Conservation (phyloP, 2,797 vertebrate species). For the Luscinia megarhynchos region DNA sequence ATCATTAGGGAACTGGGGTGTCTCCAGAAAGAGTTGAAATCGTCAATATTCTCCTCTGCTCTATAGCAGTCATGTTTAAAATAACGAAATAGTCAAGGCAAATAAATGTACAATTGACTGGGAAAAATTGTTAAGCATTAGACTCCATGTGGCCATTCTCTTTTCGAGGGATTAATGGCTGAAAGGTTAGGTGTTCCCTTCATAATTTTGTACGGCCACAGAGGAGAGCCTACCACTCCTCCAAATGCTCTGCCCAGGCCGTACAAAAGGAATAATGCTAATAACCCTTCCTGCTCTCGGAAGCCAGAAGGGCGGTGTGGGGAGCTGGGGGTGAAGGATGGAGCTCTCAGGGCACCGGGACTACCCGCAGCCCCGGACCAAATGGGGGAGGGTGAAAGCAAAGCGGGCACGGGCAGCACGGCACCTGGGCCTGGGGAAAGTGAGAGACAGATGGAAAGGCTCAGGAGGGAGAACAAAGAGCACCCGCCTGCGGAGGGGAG, state of each 20-base stretch:
- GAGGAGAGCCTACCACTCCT: neutral
- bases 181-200: neutral
- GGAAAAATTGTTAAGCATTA: neutral
- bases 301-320: rapidly evolving
- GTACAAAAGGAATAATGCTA: rapidly evolving
- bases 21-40: neutral
- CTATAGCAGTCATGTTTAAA: neutral
- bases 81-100: neutral
- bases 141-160: rapidly evolving
- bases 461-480: neutral
- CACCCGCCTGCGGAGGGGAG: neutral
- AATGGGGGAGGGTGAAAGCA: neutral
- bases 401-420: neutral
- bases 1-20: neutral
- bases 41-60: neutral
- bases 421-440: neutral
- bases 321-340: rapidly evolving
- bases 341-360: neutral
- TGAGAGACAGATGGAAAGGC: neutral
- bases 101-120: rapidly evolving
- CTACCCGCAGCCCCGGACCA: neutral
- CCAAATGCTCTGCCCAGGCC: neutral
- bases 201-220: neutral
- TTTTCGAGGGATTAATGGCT: neutral
- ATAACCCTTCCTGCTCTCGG: neutral